These are phyloP conservation scores for Grallaria varia DNA, from an alignment of 2,113 vertebrate genomes.

Conservation along the genomic window DNA sequence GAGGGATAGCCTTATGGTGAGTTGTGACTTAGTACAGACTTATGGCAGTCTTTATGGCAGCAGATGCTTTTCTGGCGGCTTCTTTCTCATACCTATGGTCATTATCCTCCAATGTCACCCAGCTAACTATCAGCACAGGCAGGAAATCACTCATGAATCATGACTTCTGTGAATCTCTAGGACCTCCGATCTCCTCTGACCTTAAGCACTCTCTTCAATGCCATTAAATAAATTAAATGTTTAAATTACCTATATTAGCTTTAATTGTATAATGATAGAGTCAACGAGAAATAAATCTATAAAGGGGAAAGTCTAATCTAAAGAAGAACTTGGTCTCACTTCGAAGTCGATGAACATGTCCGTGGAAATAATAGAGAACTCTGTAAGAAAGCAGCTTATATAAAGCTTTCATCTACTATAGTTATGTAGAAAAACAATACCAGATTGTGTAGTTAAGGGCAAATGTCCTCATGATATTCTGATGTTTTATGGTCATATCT, in stretches of 20 bases:
- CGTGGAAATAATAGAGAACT: background rate
- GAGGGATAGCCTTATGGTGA: background rate
- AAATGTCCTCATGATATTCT: background rate
- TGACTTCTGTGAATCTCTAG: constrained; percentile 19
- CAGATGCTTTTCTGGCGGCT: background rate
- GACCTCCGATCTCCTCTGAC: constrained; percentile 58
- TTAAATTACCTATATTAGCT: constrained; percentile 63
- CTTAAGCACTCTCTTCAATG: constrained; percentile 63
- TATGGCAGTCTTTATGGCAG: background rate
- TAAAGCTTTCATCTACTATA: background rate
- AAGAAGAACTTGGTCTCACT: constrained; percentile 38
- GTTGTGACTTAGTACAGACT: background rate
- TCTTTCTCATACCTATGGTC: constrained; percentile 11
- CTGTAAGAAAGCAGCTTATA: background rate
- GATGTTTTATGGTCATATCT: background rate
- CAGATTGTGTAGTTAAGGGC: background rate
- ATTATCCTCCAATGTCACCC: constrained; percentile 57
- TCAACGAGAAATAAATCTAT: constrained; percentile 59
- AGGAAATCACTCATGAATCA: constrained; percentile 64
- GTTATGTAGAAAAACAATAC: background rate
- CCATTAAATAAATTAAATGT: constrained; percentile 69
- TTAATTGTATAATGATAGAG: constrained; percentile 65
- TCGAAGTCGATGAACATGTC: background rate
- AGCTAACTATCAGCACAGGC: constrained; percentile 33
- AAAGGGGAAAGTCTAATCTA: constrained; percentile 27